phyloP scores from a whole-genome alignment of 1,140 invertebrate species.

The Cydia amplana region DNA sequence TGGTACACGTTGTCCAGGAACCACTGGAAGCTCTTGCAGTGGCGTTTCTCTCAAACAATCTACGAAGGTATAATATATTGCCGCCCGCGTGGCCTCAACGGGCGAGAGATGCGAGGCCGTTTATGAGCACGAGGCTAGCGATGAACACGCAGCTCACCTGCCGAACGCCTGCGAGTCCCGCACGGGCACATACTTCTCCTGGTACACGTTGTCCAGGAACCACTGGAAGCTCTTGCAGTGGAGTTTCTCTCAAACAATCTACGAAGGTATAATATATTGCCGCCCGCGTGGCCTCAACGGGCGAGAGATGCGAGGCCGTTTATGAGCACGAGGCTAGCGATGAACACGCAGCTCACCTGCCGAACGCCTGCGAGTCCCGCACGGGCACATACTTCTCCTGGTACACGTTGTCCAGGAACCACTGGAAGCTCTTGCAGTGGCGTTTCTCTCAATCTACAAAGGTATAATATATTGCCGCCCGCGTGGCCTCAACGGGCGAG shows the following conservation, averaged over 20 bases:
- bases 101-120: too few species aligned
- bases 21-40: too few species aligned
- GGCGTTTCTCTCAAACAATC: too few species aligned
- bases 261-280: too few species aligned
- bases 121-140: neutral
- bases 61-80: too few species aligned
- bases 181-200: constrained; percentile 93
- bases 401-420: constrained; percentile 87
- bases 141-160: constrained; percentile 43
- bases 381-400: constrained; percentile 93
- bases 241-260: constrained; percentile 80
- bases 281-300: too few species aligned
- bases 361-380: constrained; percentile 88
- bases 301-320: too few species aligned
- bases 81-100: too few species aligned
- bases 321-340: neutral
- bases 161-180: constrained; percentile 90
- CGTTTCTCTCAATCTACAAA: constrained; percentile 81
- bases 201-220: constrained; percentile 87
- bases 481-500: too few species aligned
- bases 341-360: constrained; percentile 65
- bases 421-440: constrained; percentile 89
- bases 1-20: too few species aligned
- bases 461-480: too few species aligned
- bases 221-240: constrained; percentile 90